These are phyloP conservation scores for Archaeoteleia sp. DNA, from an alignment of 2,888 invertebrate genomes.

Conservation along the genomic window DNA sequence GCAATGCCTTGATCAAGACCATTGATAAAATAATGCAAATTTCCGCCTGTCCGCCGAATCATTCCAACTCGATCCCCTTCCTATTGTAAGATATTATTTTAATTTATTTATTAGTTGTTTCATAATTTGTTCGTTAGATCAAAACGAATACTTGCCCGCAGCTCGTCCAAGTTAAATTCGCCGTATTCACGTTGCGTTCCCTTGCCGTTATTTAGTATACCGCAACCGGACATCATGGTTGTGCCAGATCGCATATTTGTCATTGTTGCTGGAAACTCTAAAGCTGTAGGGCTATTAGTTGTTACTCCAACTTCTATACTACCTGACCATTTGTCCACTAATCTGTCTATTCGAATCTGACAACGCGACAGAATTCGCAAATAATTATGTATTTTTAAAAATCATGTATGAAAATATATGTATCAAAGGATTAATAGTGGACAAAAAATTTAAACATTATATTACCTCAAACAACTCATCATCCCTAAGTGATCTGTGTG, in stretches of 20 bases:
- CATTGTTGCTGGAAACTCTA: constrained; percentile 97
- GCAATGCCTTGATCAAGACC: constrained; percentile 95
- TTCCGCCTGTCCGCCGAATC: constrained; percentile 89
- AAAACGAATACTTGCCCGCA: constrained; percentile 79
- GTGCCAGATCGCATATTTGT: constrained; percentile 94
- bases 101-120: constrained; percentile 6
- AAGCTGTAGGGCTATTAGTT: constrained; percentile 90
- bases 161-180: constrained; percentile 93
- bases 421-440: no score
- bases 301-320: constrained; percentile 96
- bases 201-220: constrained; percentile 96
- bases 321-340: constrained; percentile 97
- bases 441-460: no score
- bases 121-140: neutral
- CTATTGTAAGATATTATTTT: constrained; percentile 69
- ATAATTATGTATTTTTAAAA: no score
- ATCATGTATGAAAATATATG: no score
- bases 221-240: constrained; percentile 98
- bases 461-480: constrained; percentile 93
- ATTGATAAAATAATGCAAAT: constrained; percentile 94
- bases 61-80: constrained; percentile 95
- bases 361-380: constrained; percentile 55
- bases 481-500: constrained; percentile 89
- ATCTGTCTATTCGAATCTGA: constrained; percentile 90
- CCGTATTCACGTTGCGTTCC: constrained; percentile 95